phyloP scores from a whole-genome alignment of 2,113 vertebrate species.

The Carettochelys insculpta region DNA sequence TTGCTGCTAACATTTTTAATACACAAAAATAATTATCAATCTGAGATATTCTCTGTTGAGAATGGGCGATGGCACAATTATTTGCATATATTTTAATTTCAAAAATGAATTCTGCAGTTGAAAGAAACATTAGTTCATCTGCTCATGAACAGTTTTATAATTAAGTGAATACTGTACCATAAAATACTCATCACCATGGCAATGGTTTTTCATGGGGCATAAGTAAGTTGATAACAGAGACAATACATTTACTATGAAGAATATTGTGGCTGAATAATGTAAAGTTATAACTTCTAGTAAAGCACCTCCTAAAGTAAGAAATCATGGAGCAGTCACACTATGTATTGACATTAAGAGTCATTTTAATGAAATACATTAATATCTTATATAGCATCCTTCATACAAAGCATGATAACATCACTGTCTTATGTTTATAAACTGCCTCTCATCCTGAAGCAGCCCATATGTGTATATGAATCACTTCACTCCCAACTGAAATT shows the following conservation, averaged over 20 bases:
- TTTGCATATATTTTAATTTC: conserved; percentile 48
- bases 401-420: conserved; percentile 54
- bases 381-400: conserved; percentile 68
- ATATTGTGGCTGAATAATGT: conserved; percentile 31
- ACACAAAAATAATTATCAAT: conserved; percentile 49
- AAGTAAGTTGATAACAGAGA: conserved; percentile 51
- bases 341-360: conserved; percentile 70
- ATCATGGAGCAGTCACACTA: conserved; percentile 61
- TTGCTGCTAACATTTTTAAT: conserved; percentile 46
- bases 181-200: conserved; percentile 64
- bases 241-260: conserved; percentile 32
- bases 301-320: conserved; percentile 66
- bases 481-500: conserved; percentile 39
- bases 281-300: conserved; percentile 61
- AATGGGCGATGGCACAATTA: conserved; percentile 8
- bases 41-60: conserved; percentile 42
- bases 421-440: conserved; percentile 48
- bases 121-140: conserved; percentile 18
- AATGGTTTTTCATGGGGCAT: conserved; percentile 53
- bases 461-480: conserved; percentile 18
- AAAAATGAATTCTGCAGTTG: conserved; percentile 47
- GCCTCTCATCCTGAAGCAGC: conserved; percentile 49
- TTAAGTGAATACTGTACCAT: conserved; percentile 47
- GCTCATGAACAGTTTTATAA: conserved; percentile 60
- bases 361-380: conserved; percentile 76